These are phyloP conservation scores for Xylocopa sonorina DNA, from an alignment of 1,140 invertebrate genomes.

Conservation along the genomic window DNA sequence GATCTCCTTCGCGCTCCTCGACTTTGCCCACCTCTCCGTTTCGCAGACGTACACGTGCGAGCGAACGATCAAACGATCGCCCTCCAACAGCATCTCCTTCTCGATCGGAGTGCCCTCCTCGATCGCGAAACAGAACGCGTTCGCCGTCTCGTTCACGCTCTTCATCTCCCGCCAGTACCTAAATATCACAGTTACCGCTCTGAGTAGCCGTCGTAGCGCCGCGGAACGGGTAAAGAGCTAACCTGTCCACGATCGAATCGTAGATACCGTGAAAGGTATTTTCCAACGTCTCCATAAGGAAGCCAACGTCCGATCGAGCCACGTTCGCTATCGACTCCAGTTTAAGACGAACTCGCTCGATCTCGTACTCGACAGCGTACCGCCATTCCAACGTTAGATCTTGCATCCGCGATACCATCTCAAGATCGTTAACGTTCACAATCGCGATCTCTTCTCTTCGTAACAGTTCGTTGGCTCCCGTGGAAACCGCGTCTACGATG, in stretches of 20 bases:
- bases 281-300: conserved; percentile 78
- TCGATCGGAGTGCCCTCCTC: conserved; percentile 81
- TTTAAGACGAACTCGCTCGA: conserved; percentile 78
- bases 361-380: conserved; percentile 82
- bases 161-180: conserved; percentile 78
- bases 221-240: too few relatives aligned
- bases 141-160: conserved; percentile 82
- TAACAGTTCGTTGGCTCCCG: neutral
- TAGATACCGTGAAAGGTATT: conserved; percentile 79
- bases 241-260: conserved; percentile 79
- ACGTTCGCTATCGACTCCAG: conserved; percentile 76
- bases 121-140: conserved; percentile 83
- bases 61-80: conserved; percentile 80
- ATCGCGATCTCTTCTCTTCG: conserved; percentile 37
- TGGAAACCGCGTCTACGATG: conserved; percentile 41
- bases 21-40: conserved; percentile 30
- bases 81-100: conserved; percentile 79
- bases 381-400: conserved; percentile 80
- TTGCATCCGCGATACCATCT: neutral
- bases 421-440: neutral
- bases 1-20: conserved; percentile 62
- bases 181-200: too few relatives aligned
- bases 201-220: too few relatives aligned
- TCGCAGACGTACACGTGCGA: conserved; percentile 77
- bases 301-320: conserved; percentile 78